Percentiles rank a stretch among this genome's conserved stretches.
Conservation (phyloP, 2,888 invertebrate genomes). For the Drosophila fulvimacula region DNA sequence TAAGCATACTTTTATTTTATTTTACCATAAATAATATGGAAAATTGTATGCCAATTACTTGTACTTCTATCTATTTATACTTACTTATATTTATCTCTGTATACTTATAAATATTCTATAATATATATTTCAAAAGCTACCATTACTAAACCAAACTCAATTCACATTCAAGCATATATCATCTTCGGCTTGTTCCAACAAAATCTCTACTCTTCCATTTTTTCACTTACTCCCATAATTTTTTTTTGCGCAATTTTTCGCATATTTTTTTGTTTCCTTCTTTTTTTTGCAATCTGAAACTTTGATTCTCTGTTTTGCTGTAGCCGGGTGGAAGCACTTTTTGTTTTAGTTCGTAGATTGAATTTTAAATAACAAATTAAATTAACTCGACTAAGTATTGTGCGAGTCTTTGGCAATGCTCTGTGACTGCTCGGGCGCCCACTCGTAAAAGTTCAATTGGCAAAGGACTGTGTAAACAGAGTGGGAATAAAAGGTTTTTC, state of each 20-base stretch:
- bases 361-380: slow-evolving; percentile 84
- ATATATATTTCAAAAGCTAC: not conserved
- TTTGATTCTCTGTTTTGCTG: slow-evolving; percentile 24
- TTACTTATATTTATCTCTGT: too few species aligned
- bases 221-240: slow-evolving; percentile 3
- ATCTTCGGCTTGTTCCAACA: not conserved
- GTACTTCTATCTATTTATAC: too few species aligned
- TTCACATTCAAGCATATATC: not conserved
- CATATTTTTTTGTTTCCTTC: slow-evolving; percentile 28
- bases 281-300: slow-evolving; percentile 28
- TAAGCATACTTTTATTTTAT: too few species aligned
- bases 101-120: not conserved
- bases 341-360: slow-evolving; percentile 84
- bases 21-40: too few species aligned
- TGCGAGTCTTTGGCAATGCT: slow-evolving; percentile 52
- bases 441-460: slow-evolving; percentile 75
- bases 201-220: slow-evolving; percentile 1
- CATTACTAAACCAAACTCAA: not conserved
- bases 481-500: slow-evolving; percentile 83
- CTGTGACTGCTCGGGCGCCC: not conserved
- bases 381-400: slow-evolving; percentile 82
- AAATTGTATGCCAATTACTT: too few species aligned
- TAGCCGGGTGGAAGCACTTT: slow-evolving; percentile 66
- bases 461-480: slow-evolving; percentile 79
- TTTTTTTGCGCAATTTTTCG: slow-evolving; percentile 15